phyloP scores from a whole-genome alignment of 2,113 vertebrate species.

The Rhodinocichla rosea region DNA sequence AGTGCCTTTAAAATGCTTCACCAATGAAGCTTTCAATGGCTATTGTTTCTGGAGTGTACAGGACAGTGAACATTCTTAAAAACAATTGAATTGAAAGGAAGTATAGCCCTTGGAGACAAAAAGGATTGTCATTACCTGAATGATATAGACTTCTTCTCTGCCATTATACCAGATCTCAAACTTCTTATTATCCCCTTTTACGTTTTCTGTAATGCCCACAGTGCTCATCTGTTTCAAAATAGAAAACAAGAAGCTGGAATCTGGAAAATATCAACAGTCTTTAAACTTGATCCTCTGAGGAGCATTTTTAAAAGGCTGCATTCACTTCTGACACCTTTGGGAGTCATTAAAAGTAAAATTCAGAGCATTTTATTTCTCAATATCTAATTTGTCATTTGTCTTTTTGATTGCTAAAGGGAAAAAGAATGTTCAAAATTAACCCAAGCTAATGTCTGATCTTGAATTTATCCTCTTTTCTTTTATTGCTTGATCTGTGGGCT shows the following conservation, averaged over 20 bases:
- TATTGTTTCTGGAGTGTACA: neutral
- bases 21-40: neutral
- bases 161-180: constrained; percentile 94
- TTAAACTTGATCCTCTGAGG: neutral
- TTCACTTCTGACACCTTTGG: neutral
- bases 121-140: constrained; percentile 79
- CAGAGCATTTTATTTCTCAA: neutral
- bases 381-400: neutral
- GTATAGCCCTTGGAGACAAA: neutral
- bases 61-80: neutral
- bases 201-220: constrained; percentile 91
- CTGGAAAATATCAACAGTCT: neutral
- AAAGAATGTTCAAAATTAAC: neutral
- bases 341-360: neutral
- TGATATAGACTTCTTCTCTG: constrained; percentile 93
- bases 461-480: neutral
- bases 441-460: neutral
- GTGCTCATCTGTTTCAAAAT: constrained; percentile 83
- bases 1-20: neutral
- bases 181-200: constrained; percentile 91
- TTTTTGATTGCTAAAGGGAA: neutral
- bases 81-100: neutral
- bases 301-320: neutral
- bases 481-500: neutral
- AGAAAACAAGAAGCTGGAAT: constrained; percentile 6